Conservation (phyloP, 2,888 invertebrate species). For the Penaeus monodon region DNA sequence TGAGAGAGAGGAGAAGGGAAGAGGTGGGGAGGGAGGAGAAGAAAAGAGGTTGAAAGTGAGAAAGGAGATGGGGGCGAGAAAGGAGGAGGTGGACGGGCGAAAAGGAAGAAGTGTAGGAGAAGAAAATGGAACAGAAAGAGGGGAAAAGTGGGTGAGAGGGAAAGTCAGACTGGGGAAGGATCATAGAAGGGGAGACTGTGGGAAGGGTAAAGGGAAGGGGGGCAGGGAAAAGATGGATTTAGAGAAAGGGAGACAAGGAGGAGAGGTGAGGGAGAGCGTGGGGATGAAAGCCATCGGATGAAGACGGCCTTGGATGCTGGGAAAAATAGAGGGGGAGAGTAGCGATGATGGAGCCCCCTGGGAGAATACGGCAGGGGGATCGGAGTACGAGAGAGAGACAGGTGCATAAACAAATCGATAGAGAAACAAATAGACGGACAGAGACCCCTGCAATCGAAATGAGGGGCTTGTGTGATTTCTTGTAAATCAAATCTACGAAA, state of each 20-base stretch:
- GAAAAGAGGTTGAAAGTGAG: background rate
- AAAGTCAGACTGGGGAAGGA: background rate
- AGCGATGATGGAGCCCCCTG: no score
- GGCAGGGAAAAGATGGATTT: background rate
- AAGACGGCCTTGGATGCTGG: background rate
- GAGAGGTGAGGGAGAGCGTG: background rate
- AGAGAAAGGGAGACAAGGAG: background rate
- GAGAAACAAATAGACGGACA: no score
- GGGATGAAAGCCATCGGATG: background rate
- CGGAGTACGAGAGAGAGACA: no score
- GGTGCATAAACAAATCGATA: no score
- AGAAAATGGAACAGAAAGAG: background rate
- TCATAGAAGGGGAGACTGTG: background rate
- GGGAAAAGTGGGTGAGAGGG: background rate
- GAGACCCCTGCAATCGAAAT: no score
- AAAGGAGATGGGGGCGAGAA: background rate
- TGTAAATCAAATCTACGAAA: no score
- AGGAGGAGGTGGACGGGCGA: conserved; percentile 4
- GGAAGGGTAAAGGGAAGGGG: background rate
- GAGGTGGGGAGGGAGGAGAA: background rate
- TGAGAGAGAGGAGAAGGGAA: no score
- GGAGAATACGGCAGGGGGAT: no score
- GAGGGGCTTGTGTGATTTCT: no score
- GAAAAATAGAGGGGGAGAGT: background rate
- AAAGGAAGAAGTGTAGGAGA: background rate